phyloP scores from a whole-genome alignment of 2,113 vertebrate genomes.

The Varanus komodoensis region DNA sequence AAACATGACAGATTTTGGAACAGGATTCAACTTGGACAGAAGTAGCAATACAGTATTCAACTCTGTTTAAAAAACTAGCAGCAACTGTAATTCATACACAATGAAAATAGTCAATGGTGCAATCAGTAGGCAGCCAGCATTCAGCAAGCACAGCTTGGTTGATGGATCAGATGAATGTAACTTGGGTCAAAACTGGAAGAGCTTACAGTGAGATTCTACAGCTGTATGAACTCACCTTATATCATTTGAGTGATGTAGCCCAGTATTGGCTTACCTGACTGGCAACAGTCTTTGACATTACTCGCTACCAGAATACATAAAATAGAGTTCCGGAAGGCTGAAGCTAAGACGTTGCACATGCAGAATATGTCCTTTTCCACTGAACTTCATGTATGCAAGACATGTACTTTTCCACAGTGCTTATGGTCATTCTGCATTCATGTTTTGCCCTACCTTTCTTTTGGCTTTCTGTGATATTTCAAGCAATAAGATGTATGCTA shows the following conservation, averaged over 20 bases:
- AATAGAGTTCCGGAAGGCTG: not conserved
- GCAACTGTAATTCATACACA: not conserved
- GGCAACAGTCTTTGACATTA: not conserved
- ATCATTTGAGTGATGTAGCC: not conserved
- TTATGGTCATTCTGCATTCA: not conserved
- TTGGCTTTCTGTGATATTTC: not conserved
- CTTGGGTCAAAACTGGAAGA: not conserved
- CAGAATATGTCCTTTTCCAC: not conserved
- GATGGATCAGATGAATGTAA: not conserved
- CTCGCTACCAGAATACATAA: not conserved
- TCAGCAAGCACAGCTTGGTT: not conserved
- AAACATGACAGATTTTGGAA: not conserved
- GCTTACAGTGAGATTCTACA: not conserved
- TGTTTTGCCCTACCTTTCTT: too few relatives aligned
- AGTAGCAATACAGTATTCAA: not conserved
- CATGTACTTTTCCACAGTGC: not conserved
- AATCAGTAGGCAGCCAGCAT: not conserved
- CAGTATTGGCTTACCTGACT: not conserved
- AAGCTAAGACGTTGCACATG: not conserved
- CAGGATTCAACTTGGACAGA: not conserved
- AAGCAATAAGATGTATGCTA: not conserved
- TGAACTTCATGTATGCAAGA: not conserved
- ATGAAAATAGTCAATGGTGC: not conserved
- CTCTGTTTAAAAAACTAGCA: not conserved
- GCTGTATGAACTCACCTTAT: not conserved